Evolutionary conservation across 2,888 invertebrate species (phyloP), one percentile per base, ranked within the genome.

Genomic region (Mechanitis mazaeus): DNA sequence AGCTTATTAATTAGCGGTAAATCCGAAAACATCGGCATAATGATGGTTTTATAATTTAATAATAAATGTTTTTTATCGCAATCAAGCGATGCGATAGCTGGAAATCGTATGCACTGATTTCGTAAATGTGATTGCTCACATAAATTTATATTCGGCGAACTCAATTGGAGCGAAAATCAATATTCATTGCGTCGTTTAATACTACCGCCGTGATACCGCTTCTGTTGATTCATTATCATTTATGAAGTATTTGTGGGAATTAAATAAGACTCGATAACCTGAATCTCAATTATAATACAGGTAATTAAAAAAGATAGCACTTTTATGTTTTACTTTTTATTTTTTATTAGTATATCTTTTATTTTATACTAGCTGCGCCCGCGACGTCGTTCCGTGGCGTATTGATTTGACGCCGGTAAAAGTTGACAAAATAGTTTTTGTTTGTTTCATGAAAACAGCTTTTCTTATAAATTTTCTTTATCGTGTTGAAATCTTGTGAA

Each of bases 131-230:
- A 66, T 69, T 66, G 69, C 66, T 72, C 73, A 71, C 75, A 71
- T 69, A 72, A 74, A 77, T 79, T 78, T 74, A 78, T 77, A 75
- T 75, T 75, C 71, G 69, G 69, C 69, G 66, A 74, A 75, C 72
- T 74, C 78, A 81, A 83, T 80, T 80, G 77, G 75, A 74, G 74
- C 71, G 72, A 73, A 77, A 81, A 84, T 84, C 83, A 83, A 85
- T 84, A 84, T 83, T 83, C 81, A 85, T 81, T 80, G 79, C 80
- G 75, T 77, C 72, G 70, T 77, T 80, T 79, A 78, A 75, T 74
- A 68, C 73, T 69, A 70, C 73, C 74, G 79, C 78, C 81, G 77
- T 77, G 79, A 80, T 78, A 80, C 73, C 73, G 74, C 69, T 78
- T 74, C 76, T 73, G 75, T 79, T 85, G 84, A 86, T 85, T 85